Evolutionary conservation across 2,797 vertebrate species (phyloP), one percentile per base, ranked within the genome.

Genomic region (Diplodus sargus): DNA sequence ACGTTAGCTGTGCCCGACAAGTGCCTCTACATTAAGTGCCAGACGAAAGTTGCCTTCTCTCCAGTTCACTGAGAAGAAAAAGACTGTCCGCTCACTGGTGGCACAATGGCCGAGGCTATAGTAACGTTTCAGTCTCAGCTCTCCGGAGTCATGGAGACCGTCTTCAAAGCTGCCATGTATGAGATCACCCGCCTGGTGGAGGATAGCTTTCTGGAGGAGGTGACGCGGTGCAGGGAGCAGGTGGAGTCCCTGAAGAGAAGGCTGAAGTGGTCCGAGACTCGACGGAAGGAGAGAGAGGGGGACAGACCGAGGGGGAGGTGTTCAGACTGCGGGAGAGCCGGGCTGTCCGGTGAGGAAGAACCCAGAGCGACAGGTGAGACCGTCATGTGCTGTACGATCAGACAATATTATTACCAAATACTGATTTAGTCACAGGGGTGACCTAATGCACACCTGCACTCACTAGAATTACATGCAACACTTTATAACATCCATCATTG

Each of bases 161-260:
- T 96, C 0, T 96, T 96, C 74, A 96, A 96, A 70, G 95, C 95
- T 51, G 95, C 95, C 30, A 95, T 95, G 89, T 96, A 93, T 67
- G 95, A 96, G 70, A 95, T 96, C 78, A 95, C 94, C 42, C 89
- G 95, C 57, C 86, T 96, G 79, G 95, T 96, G 70, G 94, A 95
- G 78, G 95, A 94, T 25, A 95, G 94, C 47, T 96, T 96, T 65
- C 11, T 95, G 77, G 94, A 95, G 2, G 95, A 95, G 66, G 87
- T 96, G 17, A 94, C 92, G 0, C 89, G 92, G 11, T 95, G 92
- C 78, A 87, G 91, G 70, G 93, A 95, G 70, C 95, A 96, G 74
- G 93, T 96, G 0, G 94, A 95, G 69, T 80, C 93, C 28, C 85
- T 96, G 43, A 94, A 95, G 69, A 94, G 91, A 85, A 78, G 93